Evolutionary conservation across 2,113 vertebrate genomes (phyloP).

Genomic region (Callionymus lyra): DNA sequence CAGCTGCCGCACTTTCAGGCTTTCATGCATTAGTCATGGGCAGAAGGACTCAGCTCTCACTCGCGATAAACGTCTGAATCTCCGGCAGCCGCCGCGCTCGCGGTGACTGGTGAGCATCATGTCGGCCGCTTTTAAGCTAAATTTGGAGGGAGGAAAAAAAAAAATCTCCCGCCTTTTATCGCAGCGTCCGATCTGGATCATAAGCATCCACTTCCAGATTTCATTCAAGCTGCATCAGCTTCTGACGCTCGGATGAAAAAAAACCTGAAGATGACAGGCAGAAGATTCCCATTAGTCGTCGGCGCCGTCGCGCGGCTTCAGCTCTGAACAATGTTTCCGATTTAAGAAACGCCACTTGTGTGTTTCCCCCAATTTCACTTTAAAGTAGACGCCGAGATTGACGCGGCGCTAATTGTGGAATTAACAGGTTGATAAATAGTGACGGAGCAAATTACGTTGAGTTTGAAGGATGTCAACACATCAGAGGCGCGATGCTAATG

Average conservation of each 20-base stretch:
- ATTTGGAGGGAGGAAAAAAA: constrained; percentile 37
- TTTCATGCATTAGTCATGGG: constrained; percentile 37
- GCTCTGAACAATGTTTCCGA: no score
- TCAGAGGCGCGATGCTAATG: constrained; percentile 27
- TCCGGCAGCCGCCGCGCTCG: no score
- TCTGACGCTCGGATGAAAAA: constrained; percentile 34
- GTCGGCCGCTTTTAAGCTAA: constrained; percentile 30
- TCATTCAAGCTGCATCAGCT: constrained; percentile 25
- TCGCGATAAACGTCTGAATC: constrained; percentile 4
- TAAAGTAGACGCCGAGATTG: constrained; percentile 2
- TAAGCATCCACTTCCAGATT: constrained; percentile 31
- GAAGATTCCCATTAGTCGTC: constrained; percentile 46
- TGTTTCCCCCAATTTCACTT: no score
- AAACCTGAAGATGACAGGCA: constrained; percentile 50
- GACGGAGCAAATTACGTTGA: constrained; percentile 23
- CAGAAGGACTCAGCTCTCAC: constrained; percentile 16
- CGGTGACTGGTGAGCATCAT: constrained; percentile 25
- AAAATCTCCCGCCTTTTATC: constrained; percentile 38
- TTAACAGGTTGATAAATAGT: constrained; percentile 39
- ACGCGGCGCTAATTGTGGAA: constrained; percentile 30
- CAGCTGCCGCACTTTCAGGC: constrained; percentile 27
- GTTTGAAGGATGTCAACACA: constrained; percentile 25
- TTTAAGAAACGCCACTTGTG: no score
- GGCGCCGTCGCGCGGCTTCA: constrained; percentile 12
- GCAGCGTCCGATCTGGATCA: constrained; percentile 48